Evolutionary conservation across 1,140 invertebrate species (phyloP).

Genomic region (Aphis gossypii): DNA sequence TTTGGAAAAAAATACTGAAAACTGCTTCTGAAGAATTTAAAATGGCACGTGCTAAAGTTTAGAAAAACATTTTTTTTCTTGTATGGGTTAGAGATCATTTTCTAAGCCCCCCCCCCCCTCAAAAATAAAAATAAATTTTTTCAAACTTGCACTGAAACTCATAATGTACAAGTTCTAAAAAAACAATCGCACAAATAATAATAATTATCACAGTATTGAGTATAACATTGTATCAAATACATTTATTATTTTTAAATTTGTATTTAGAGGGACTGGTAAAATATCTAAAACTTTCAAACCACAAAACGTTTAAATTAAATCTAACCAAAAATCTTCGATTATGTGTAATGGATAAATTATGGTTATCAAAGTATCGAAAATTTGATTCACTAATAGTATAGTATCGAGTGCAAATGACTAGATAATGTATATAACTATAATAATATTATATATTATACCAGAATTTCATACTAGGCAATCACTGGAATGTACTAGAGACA

Average conservation of each 20-base stretch:
- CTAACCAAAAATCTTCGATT: neutral
- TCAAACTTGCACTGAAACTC: neutral
- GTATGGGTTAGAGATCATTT: neutral
- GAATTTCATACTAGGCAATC: too few relatives aligned
- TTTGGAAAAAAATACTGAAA: neutral
- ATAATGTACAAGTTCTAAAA: neutral
- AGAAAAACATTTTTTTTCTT: neutral
- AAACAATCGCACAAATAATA: neutral
- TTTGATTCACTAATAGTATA: too few relatives aligned
- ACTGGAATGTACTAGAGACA: neutral
- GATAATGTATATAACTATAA: neutral
- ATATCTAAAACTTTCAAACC: neutral
- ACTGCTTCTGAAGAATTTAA: neutral
- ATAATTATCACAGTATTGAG: too few relatives aligned
- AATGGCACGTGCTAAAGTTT: neutral
- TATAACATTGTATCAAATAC: neutral
- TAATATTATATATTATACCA: neutral
- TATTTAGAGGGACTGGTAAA: neutral
- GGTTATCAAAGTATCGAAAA: too few relatives aligned
- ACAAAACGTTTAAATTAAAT: neutral
- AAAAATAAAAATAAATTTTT: neutral
- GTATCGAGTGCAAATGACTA: neutral
- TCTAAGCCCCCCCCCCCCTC: too few relatives aligned
- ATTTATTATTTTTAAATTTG: neutral
- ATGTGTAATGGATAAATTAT: too few relatives aligned